Evolutionary conservation across 2,888 invertebrate species (phyloP), one percentile per base, ranked within the genome.

Genomic region (Gymnocheta viridis): DNA sequence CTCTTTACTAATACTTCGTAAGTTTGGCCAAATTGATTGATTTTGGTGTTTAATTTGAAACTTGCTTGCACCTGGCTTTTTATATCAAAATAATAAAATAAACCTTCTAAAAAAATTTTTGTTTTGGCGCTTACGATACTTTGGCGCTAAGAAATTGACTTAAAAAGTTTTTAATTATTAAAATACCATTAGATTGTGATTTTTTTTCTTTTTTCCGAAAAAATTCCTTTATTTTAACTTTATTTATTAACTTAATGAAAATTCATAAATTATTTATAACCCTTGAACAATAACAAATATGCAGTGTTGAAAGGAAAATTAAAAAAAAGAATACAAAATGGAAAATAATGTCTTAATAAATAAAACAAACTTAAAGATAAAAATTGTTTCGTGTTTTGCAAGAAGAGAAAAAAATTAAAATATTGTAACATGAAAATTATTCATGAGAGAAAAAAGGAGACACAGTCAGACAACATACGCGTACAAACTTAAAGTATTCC

Each of bases 211-310:
- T 38, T 3, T 12, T 12, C n/a, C 10, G n/a, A n/a, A n/a, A n/a
- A n/a, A n/a, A n/a, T n/a, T n/a, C n/a, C 49, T 35, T 66, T n/a
- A 77, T 66, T n/a, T 49, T 58, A 70, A 72, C 51, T 64, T 38
- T 56, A 70, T 64, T 76, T 76, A 70, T 76, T 64, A 62, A 22
- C 38, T 70, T 76, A 70, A 82, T 76, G 56, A 70, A 70, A 76
- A 66, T 66, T 77, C 58, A 72, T 82, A 82, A 72, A 77, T 82
- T 58, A 72, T 77, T 82, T 24, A 77, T 9, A 54, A 56, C 12
- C 54, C 64, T 56, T 32, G 7, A 38, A 58, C 12, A 41, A 14
- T 41, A 67, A 60, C n/a, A 77, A 24, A 4, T 12, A 10, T 22
- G n/a, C 14, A 35, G n/a, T 67, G 24, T n/a, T 35, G 24, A 70